These are phyloP conservation scores for Spilogale gracilis DNA, from an alignment of 2,113 vertebrate genomes.

Conservation along the genomic window DNA sequence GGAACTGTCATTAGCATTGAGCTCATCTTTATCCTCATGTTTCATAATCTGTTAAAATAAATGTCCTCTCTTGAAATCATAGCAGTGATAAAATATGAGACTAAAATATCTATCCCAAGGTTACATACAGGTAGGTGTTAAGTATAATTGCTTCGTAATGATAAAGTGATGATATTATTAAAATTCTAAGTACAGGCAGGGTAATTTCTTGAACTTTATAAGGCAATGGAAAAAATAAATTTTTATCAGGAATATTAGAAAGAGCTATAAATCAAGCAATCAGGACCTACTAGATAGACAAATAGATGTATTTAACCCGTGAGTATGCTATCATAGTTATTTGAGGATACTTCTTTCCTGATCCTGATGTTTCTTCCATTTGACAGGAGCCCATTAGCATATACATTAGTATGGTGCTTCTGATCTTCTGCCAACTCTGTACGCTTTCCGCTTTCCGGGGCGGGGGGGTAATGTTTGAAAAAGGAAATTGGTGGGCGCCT, in stretches of 20 bases:
- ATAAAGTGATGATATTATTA: conserved; percentile 76
- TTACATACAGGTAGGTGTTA: conserved; percentile 68
- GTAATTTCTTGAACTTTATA: conserved; percentile 74
- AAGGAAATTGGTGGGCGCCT: neutral
- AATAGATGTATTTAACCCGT: conserved; percentile 62
- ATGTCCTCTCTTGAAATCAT: conserved; percentile 71
- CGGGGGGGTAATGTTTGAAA: neutral
- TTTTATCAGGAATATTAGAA: conserved; percentile 69
- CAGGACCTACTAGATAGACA: conserved; percentile 52
- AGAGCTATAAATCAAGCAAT: conserved; percentile 67
- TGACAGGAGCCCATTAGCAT: neutral
- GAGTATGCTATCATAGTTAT: neutral
- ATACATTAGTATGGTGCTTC: neutral
- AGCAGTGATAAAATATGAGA: conserved; percentile 59
- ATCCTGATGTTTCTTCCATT: neutral
- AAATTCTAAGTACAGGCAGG: conserved; percentile 68
- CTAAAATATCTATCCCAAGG: conserved; percentile 73
- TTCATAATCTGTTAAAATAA: conserved; percentile 72
- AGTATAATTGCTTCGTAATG: conserved; percentile 78
- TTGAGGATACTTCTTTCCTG: neutral
- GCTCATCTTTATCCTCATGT: conserved; percentile 27
- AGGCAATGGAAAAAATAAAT: conserved; percentile 70
- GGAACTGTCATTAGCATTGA: conserved; percentile 38
- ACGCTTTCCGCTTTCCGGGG: neutral
- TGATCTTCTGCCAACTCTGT: neutral